phyloP scores from a whole-genome alignment of 2,113 vertebrate species.

The Colius striatus region DNA sequence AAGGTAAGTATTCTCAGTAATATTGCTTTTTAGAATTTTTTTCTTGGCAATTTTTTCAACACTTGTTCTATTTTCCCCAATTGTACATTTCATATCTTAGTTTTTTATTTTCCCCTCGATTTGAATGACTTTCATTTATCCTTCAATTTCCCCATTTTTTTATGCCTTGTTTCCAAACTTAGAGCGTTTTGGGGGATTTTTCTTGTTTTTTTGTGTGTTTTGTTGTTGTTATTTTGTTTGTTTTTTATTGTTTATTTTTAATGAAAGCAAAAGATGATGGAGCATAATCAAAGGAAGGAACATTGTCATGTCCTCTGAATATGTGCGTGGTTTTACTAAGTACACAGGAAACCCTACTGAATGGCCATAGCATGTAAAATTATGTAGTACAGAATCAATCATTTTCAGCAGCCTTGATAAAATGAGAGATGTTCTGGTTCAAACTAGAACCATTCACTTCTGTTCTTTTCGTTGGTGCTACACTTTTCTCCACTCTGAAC shows the following conservation, averaged over 20 bases:
- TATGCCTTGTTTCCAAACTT: background rate
- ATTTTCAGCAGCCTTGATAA: conserved; percentile 4
- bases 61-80: background rate
- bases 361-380: background rate
- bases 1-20: background rate
- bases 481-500: conserved; percentile 14
- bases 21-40: background rate
- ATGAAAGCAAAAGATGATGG: background rate
- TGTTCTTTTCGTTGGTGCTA: background rate
- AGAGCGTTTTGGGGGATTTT: fast-evolving
- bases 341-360: background rate
- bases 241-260: background rate
- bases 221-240: too few species aligned
- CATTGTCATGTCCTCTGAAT: background rate
- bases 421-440: conserved; percentile 17
- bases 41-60: background rate
- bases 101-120: background rate
- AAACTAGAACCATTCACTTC: conserved; percentile 15
- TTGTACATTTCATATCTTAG: background rate
- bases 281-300: background rate
- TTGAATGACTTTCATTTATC: background rate
- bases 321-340: background rate
- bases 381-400: background rate
- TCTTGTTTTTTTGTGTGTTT: background rate
- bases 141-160: background rate